Conservation (phyloP, 2,113 vertebrate genomes). For the Capreolus pygargus region DNA sequence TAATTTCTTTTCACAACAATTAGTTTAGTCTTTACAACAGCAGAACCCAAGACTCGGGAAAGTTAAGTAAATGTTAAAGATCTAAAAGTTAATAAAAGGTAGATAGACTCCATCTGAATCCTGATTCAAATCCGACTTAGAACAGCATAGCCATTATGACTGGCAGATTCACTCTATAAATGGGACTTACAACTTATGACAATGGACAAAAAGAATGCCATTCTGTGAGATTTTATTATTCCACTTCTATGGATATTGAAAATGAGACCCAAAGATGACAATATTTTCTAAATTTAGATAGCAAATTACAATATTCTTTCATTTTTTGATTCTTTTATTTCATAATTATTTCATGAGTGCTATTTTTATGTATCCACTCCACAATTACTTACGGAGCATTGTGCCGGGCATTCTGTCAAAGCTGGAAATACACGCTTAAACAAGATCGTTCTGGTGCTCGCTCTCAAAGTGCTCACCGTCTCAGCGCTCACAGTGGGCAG, state of each 20-base stretch:
- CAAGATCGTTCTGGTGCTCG: background rate
- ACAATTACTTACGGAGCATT: background rate
- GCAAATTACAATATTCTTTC: background rate
- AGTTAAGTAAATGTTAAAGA: background rate
- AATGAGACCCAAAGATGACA: background rate
- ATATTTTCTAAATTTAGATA: slow-evolving; percentile 10
- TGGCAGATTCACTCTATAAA: background rate
- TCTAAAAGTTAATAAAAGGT: background rate
- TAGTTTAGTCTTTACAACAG: background rate
- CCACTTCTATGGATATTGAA: background rate
- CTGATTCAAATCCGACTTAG: background rate
- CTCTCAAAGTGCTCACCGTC: background rate
- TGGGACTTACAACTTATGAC: background rate
- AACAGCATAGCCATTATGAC: background rate
- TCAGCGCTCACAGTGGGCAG: background rate
- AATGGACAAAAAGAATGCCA: too few relatives aligned
- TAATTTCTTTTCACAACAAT: background rate
- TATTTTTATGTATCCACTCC: background rate
- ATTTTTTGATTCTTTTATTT: background rate
- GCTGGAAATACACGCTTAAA: background rate
- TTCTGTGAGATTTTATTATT: background rate
- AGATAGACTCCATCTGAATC: background rate
- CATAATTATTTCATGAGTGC: background rate
- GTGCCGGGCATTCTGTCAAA: background rate
- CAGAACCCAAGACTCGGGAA: background rate